Conservation (phyloP, 2,113 vertebrate genomes). For the Mormoops blainvillei region DNA sequence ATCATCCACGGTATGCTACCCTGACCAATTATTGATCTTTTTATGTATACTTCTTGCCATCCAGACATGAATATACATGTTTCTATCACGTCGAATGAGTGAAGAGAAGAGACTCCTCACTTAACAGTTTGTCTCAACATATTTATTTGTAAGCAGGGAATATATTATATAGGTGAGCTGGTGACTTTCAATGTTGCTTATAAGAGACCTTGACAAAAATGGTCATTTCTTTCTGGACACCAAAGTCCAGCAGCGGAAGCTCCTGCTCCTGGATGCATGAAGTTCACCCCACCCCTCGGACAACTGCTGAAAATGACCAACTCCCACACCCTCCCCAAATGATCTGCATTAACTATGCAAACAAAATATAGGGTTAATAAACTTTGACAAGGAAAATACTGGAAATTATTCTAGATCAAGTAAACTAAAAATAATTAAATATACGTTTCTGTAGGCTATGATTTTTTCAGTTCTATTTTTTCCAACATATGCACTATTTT, state of each 20-base stretch:
- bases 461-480: neutral
- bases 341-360: neutral
- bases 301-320: neutral
- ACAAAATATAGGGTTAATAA: neutral
- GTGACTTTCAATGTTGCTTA: neutral
- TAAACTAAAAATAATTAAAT: constrained; percentile 16
- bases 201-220: neutral
- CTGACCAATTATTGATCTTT: neutral
- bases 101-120: neutral
- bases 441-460: neutral
- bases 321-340: neutral
- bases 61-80: neutral
- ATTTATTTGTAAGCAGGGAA: constrained; percentile 13
- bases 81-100: neutral
- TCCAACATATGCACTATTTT: neutral
- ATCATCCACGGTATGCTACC: neutral
- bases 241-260: neutral
- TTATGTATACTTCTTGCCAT: neutral
- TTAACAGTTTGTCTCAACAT: neutral
- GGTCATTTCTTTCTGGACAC: neutral
- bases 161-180: neutral
- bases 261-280: neutral
- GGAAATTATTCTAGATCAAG: neutral
- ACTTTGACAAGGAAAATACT: neutral
- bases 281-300: neutral